These are phyloP conservation scores for Ellobium chinense DNA, from an alignment of 2,888 invertebrate species.

Conservation along the genomic window DNA sequence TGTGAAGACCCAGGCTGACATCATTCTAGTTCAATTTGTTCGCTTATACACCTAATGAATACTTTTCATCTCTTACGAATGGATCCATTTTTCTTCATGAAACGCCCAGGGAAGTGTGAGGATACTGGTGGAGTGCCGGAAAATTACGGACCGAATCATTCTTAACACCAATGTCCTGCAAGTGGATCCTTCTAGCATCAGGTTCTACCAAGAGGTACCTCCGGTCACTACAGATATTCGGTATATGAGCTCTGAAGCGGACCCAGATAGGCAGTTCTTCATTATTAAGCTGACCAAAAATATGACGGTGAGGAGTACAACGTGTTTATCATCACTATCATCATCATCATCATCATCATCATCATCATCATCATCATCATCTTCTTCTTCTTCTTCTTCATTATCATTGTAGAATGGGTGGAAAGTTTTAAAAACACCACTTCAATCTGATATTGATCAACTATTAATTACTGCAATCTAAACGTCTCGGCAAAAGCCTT, in stretches of 20 bases:
- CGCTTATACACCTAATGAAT: no score
- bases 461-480: no score
- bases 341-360: not conserved
- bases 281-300: slow-evolving; percentile 83
- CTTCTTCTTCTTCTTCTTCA: no score
- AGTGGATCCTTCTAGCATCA: slow-evolving; percentile 11
- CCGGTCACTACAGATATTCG: slow-evolving; percentile 41
- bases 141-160: slow-evolving; percentile 32
- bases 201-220: slow-evolving; percentile 22
- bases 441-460: no score
- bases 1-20: no score
- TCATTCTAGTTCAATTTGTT: no score
- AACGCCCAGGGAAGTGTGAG: slow-evolving; percentile 43
- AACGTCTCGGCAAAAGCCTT: no score
- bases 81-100: no score
- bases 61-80: no score
- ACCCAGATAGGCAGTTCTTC: slow-evolving; percentile 69
- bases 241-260: slow-evolving; percentile 49
- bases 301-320: slow-evolving; percentile 81
- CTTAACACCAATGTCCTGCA: slow-evolving; percentile 40
- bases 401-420: no score
- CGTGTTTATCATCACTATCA: no score
- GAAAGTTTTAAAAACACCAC: no score
- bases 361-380: not conserved
- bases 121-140: slow-evolving; percentile 23